Base-by-base conservation (phyloP, 1,140 invertebrate species). In the Achroia grisella region DNA sequence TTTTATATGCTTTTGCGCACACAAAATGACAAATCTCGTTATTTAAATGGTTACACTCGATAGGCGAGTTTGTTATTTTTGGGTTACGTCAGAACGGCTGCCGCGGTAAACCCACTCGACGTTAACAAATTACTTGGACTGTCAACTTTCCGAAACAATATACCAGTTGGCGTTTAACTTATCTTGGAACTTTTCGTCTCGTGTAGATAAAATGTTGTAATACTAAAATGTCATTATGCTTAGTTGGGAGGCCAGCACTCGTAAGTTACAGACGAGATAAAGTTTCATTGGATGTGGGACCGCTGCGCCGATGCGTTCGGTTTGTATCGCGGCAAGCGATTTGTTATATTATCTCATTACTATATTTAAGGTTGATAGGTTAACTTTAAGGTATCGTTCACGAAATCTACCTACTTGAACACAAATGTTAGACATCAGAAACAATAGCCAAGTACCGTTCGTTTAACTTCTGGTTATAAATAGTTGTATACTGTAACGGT, bases 151-250 rank as follows among this genome's bases (percentile, higher is more conserved):
- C 77, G 75, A 84, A 81, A 81, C 80, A 84, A 84, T 84, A 81
- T 81, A 80, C 71, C 70, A 67, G 68, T 76, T 75, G 71, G 65
- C 75, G 80, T 81, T 81, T 80, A 80, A 72, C 66, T 81, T 83
- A 83, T 81, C 79, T 84, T 48, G 48, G 52, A 53, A 77, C 62
- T 81, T 80, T 80, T 81, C 74, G 72, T 80, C 70, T 66, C 66
- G 65, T 67, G 61, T 71, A 78, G 77, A 84, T 84, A 84, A 78
- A 73, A 73, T 62, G 76, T 78, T 78, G 72, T 81, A 81, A 72
- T 75, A 80, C 80, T 84, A 81, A 84, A 84, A 81, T 80, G 75
- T 81, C 77, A 84, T 84, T 81, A 84, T 71, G 71, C 64, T 72
- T 60, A 46, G 52, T 41, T 40, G 53, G 62, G 47, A 67, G 68